Conservation (phyloP, 1,140 invertebrate genomes). For the Nylanderia fulva region DNA sequence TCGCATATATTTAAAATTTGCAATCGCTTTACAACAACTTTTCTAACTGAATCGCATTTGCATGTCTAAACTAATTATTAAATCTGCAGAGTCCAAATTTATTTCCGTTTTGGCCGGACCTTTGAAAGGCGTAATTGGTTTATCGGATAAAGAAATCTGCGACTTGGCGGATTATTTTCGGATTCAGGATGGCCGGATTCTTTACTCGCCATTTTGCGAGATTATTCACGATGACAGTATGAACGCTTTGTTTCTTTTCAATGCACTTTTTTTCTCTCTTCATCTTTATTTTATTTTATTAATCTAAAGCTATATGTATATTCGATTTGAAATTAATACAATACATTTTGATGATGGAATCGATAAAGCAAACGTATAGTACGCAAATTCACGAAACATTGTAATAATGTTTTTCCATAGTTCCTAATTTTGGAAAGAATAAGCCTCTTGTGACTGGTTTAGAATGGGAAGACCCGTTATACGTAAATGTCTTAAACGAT, state of each 20-base stretch:
- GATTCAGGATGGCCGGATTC: conserved; percentile 90
- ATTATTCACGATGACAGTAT: conserved; percentile 88
- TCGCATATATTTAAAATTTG: neutral
- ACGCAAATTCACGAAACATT: neutral
- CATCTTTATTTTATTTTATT: neutral
- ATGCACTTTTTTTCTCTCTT: neutral
- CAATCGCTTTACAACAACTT: neutral
- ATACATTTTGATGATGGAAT: conserved; percentile 3
- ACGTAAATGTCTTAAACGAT: conserved; percentile 87
- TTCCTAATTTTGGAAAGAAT: conserved; percentile 84
- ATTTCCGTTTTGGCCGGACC: conserved; percentile 88
- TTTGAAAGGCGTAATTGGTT: conserved; percentile 87
- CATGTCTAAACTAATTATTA: conserved; percentile 27
- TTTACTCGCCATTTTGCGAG: conserved; percentile 90
- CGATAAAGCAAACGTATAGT: neutral
- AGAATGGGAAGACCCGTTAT: conserved; percentile 88
- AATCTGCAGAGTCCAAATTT: conserved; percentile 89
- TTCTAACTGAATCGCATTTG: neutral
- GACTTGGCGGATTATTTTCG: conserved; percentile 91
- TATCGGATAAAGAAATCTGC: conserved; percentile 89
- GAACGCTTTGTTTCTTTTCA: neutral
- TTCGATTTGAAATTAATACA: neutral
- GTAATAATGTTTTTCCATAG: conserved; percentile 71
- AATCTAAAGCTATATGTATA: neutral
- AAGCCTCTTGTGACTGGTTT: conserved; percentile 85